Evolutionary conservation across 2,113 vertebrate genomes (phyloP).

Genomic region (Seriola aureovittata): DNA sequence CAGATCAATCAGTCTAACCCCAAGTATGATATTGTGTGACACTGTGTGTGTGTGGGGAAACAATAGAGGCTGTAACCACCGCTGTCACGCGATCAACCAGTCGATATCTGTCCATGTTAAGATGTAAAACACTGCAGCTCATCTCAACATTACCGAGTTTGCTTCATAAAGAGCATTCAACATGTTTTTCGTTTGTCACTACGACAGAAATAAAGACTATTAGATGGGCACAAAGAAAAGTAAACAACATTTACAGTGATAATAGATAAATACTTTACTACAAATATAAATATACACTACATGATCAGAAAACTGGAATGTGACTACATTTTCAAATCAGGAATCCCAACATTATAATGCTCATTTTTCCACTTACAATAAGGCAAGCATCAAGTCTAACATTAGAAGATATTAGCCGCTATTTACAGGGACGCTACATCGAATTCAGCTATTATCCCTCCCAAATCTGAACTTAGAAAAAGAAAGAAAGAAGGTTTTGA

Average conservation of each 20-base stretch:
- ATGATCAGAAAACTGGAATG: conserved; percentile 72
- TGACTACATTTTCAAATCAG: conserved; percentile 63
- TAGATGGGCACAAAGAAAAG: conserved; percentile 37
- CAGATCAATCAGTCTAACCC: conserved; percentile 10
- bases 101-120: neutral
- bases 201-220: neutral
- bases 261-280: conserved; percentile 70
- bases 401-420: conserved; percentile 44
- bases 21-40: neutral
- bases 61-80: neutral
- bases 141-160: neutral
- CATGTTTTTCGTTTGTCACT: neutral
- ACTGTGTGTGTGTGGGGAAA: neutral
- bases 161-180: conserved; percentile 5
- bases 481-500: neutral
- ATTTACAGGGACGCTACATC: conserved; percentile 67
- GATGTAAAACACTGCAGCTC: neutral
- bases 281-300: conserved; percentile 78
- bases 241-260: conserved; percentile 47
- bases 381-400: conserved; percentile 75
- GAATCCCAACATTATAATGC: conserved; percentile 40
- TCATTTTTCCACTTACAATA: conserved; percentile 52
- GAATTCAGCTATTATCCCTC: conserved; percentile 15
- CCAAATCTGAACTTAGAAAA: conserved; percentile 34
- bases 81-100: neutral